These are phyloP conservation scores for Grus americana DNA, from an alignment of 2,113 vertebrate species.

Conservation along the genomic window DNA sequence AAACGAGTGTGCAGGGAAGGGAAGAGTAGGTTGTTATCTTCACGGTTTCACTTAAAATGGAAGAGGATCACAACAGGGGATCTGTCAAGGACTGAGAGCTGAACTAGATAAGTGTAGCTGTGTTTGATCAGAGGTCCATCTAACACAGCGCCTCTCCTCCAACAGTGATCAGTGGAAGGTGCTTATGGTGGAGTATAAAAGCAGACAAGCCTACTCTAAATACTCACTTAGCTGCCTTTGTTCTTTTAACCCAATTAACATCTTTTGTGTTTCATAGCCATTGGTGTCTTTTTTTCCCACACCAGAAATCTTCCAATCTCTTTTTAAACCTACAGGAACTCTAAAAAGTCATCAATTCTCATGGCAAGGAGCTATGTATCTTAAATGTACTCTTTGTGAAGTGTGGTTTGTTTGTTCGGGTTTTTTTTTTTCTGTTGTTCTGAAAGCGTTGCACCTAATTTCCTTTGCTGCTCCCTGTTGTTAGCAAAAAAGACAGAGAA, in stretches of 20 bases:
- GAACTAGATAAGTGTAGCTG: background rate
- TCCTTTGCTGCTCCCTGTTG: background rate
- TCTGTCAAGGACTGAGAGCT: background rate
- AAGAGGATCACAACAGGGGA: background rate
- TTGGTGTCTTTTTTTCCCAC: too few species aligned
- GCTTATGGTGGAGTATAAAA: background rate
- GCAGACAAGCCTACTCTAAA: background rate
- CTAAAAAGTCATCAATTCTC: background rate
- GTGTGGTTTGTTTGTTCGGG: background rate
- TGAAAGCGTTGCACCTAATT: rapidly evolving
- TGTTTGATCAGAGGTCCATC: background rate
- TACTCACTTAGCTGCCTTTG: background rate
- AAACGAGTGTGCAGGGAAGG: background rate
- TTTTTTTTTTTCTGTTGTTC: background rate
- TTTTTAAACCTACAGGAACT: background rate
- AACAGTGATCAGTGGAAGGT: background rate
- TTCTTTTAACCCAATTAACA: background rate
- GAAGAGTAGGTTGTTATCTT: background rate
- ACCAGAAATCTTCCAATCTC: background rate
- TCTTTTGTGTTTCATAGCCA: background rate
- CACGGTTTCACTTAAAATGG: background rate
- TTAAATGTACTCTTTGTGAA: background rate
- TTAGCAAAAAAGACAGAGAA: background rate
- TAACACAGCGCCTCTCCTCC: background rate
- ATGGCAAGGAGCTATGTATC: rapidly evolving